Conservation (phyloP, 2,888 invertebrate species). For the Alloplasta piceator region DNA sequence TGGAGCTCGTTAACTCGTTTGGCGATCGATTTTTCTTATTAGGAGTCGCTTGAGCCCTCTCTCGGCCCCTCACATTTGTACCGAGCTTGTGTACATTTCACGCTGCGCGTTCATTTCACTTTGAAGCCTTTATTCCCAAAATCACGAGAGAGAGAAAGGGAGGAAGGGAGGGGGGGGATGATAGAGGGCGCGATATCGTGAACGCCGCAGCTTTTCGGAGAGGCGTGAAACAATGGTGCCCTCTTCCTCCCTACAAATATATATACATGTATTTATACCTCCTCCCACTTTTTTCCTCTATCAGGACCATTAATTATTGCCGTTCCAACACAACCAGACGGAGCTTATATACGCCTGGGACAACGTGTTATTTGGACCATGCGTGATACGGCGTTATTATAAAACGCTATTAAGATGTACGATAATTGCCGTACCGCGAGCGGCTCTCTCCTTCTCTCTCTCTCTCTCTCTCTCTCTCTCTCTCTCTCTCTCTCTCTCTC, state of each 20-base stretch:
- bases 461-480: constrained; percentile 27
- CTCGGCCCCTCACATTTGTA: not conserved
- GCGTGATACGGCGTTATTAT: constrained; percentile 73
- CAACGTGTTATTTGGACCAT: constrained; percentile 73
- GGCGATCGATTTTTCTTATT: constrained; percentile 46
- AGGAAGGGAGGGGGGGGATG: constrained; percentile 26
- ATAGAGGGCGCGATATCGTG: constrained; percentile 25
- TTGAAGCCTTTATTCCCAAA: constrained; percentile 61
- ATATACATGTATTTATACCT: too few relatives aligned
- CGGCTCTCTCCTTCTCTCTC: constrained; percentile 10
- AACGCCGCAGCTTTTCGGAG: constrained; percentile 54
- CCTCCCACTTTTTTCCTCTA: constrained; percentile 4
- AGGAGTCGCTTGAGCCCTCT: constrained; percentile 10
- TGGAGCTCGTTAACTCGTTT: constrained; percentile 51
- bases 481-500: constrained; percentile 22
- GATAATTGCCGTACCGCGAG: constrained; percentile 69
- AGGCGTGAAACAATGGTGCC: constrained; percentile 70
- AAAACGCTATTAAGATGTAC: constrained; percentile 74
- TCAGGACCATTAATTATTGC: constrained; percentile 68
- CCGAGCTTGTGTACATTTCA: constrained; percentile 43
- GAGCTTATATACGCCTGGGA: constrained; percentile 54
- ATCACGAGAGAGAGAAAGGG: constrained; percentile 33
- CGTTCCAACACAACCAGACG: constrained; percentile 60
- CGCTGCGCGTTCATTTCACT: constrained; percentile 50
- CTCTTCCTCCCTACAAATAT: not conserved